Base-by-base conservation (phyloP, 2,888 invertebrate genomes). In the Trypoxylon attenuatum region DNA sequence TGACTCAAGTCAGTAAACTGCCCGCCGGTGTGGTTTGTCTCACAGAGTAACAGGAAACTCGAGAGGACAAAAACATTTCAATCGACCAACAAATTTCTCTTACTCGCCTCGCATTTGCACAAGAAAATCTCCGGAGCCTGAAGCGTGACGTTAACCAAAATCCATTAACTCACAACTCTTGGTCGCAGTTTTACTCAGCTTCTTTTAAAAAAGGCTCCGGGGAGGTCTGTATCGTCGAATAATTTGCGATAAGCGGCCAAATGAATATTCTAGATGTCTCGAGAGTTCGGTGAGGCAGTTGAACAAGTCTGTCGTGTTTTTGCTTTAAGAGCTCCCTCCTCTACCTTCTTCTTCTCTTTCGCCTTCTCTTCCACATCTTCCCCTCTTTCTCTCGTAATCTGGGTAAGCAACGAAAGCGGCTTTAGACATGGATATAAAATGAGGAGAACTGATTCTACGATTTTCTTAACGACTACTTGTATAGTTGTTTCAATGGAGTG, bases 191-290 rank as follows among this genome's bases (percentile, higher is more conserved):
- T 51, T 41, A 8, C 29, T n/a, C 27, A 5, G n/a, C 55, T 2
- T 8, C 8, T 13, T 25, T 6, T 10, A 8, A 25, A 23, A 47
- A 13, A 27, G 6, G n/a, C 2, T 6, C 5, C 4, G 13, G 10
- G 13, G 22, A 15, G 13, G 21, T 5, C 13, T 33, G 33, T 33
- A 25, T 46, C 21, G 23, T 8, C 6, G 38, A 22, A 55, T n/a
- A 25, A 18, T 23, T 5, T n/a, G 23, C 19, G 6, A 21, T 41
- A 43, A 8, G 54, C 42, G 46, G 39, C 3, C 15, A 22, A 43
- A 33, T 29, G 39, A 39, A 66, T 53, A 53, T 27, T 42, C 23
- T 23, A 41, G 52, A 23, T 23, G 46, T 38, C 42, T 43, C 27
- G 27, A 39, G 51, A 29, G 18, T 38, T 46, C 39, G n/a, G 23